phyloP scores from a whole-genome alignment of 2,797 vertebrate species.

The Menidia menidia region DNA sequence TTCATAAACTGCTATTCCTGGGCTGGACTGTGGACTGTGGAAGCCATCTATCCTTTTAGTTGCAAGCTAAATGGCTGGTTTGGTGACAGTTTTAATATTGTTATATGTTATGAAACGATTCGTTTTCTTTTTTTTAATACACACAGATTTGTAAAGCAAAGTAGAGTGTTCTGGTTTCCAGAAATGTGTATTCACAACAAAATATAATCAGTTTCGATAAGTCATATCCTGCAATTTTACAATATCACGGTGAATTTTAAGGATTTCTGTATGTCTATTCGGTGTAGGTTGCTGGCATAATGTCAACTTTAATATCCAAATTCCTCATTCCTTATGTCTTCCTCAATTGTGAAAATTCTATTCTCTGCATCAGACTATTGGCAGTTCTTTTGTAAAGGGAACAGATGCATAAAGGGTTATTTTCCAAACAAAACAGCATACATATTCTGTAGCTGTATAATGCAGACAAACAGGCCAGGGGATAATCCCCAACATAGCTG shows the following conservation, averaged over 20 bases:
- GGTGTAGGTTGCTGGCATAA: conserved; percentile 6
- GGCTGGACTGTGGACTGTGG: too few relatives aligned
- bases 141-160: background rate
- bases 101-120: too few relatives aligned
- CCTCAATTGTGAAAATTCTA: background rate
- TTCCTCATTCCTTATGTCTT: background rate
- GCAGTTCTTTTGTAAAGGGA: conserved; percentile 15
- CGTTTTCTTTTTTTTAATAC: too few relatives aligned
- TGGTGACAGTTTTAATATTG: too few relatives aligned
- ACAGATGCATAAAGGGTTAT: background rate
- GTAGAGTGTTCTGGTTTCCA: background rate
- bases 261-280: background rate
- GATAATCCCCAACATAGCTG: conserved; percentile 62
- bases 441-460: conserved; percentile 26
- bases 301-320: background rate
- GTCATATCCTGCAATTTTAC: background rate
- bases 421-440: conserved; percentile 38
- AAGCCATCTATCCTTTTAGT: too few relatives aligned
- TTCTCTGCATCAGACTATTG: background rate
- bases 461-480: conserved; percentile 45
- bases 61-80: too few relatives aligned
- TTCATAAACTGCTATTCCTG: too few relatives aligned
- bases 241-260: background rate
- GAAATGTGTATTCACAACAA: too few relatives aligned
- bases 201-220: too few relatives aligned